Base-by-base conservation (phyloP, 1,140 invertebrate species). In the Calycopis cecrops region DNA sequence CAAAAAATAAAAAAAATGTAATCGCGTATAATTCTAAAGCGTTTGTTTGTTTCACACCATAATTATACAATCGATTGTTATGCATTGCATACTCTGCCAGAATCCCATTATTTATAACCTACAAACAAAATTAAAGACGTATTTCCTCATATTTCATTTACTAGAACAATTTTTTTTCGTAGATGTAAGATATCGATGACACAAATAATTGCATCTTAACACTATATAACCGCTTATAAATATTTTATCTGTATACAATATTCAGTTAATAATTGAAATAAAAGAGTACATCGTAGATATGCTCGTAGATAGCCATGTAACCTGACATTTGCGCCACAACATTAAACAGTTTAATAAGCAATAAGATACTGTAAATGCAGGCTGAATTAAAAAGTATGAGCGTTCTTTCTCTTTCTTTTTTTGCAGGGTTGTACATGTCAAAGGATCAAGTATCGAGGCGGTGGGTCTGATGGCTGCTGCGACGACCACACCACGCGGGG, bases 391-490 rank as follows among this genome's bases (percentile, higher is more conserved):
- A 50, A 50, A 50, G 21, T 28, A 28, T 50, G 48, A 33, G 35
- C 48, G 35, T 50, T 14, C 37, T 62, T 52, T 48, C 56, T n/a
- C 33, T 48, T 63, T 48, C 56, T 54, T 56, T 55, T 62, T 62
- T 60, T 56, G 16, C 55, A 57, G 55, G 38, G 48, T 51, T 51
- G 55, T 44, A 53, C 51, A 69, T 69, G 61, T 69, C 69, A 69
- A 69, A 62, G 64, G 62, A 64, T 62, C 60, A 49, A 64, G 71
- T 71, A 69, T 62, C 69, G 65, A 63, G 58, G 71, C 67, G 76
- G 69, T 69, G 60, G 67, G 66, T 71, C 69, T 57, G 65, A 48
- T 60, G 65, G 61, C 56, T 60, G 65, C 65, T 61, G 57, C 56
- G 55, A 68, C 58, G 62, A 48, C 62, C 61, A 63, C 59, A 59